Evolutionary conservation across 2,113 vertebrate genomes (phyloP).

Genomic region (Oryzias javanicus): DNA sequence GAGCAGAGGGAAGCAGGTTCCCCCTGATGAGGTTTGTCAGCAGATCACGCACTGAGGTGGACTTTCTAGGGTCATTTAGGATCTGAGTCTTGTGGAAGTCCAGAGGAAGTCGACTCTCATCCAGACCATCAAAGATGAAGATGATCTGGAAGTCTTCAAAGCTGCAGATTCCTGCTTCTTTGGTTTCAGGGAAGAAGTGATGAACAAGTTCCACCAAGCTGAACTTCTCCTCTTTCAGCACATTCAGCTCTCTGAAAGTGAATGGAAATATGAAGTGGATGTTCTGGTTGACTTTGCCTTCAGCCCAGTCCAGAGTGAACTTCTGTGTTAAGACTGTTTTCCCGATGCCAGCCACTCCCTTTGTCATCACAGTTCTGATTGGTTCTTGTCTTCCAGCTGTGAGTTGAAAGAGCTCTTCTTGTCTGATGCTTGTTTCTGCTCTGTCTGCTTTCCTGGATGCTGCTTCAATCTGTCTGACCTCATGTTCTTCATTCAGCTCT

Average conservation of each 20-base stretch:
- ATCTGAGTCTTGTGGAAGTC: too few species aligned
- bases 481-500: conserved; percentile 33
- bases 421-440: conserved; percentile 2
- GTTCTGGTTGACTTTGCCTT: background rate
- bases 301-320: conserved; percentile 1
- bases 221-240: background rate
- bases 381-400: background rate
- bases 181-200: background rate
- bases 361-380: background rate
- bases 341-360: background rate
- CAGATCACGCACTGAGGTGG: too few species aligned
- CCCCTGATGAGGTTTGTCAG: too few species aligned
- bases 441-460: conserved; percentile 26
- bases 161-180: background rate
- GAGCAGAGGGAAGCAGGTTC: too few species aligned
- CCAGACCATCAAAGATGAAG: too few species aligned
- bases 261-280: background rate
- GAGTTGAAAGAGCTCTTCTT: background rate
- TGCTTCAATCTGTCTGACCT: conserved; percentile 50
- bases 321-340: background rate
- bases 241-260: background rate
- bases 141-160: too few species aligned
- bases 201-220: background rate
- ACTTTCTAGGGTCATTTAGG: too few species aligned
- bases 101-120: too few species aligned